Conservation (phyloP, 1,140 invertebrate genomes). For the Anastatus disparis region DNA sequence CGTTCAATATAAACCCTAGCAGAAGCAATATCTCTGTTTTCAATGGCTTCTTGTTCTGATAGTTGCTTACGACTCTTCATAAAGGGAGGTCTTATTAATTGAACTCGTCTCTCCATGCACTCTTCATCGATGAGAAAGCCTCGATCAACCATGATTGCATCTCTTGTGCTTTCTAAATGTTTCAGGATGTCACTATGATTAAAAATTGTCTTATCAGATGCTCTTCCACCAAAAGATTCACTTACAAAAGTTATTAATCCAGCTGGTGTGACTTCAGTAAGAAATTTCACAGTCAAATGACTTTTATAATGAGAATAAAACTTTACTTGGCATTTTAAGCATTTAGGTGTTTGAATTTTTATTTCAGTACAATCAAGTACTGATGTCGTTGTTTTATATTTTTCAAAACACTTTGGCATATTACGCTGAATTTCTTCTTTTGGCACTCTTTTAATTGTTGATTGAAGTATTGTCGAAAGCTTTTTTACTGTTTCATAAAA, state of each 20-base stretch:
- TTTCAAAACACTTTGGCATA: conserved; percentile 36
- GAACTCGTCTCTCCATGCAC: conserved; percentile 10
- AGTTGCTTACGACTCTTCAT: conserved; percentile 14
- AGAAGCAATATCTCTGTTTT: too few species aligned
- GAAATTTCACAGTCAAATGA: conserved; percentile 51
- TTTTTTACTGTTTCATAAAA: conserved; percentile 10
- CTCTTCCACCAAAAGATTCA: conserved; percentile 36
- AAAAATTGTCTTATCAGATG: conserved; percentile 48
- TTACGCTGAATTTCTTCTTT: conserved; percentile 30
- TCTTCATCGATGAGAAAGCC: conserved; percentile 27
- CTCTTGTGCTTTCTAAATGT: conserved; percentile 10
- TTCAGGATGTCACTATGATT: conserved; percentile 43
- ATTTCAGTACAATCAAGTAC: conserved; percentile 49
- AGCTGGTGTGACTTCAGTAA: conserved; percentile 48
- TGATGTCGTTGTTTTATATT: conserved; percentile 21
- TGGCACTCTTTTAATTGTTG: background rate
- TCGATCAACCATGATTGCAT: conserved; percentile 37
- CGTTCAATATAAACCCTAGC: too few species aligned
- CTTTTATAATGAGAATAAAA: conserved; percentile 54
- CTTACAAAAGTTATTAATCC: conserved; percentile 44
- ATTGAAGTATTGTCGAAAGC: background rate
- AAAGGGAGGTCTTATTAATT: conserved; percentile 37
- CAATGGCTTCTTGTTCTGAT: too few species aligned
- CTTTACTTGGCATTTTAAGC: conserved; percentile 40
- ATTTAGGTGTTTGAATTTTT: conserved; percentile 43